phyloP scores from a whole-genome alignment of 2,797 vertebrate genomes.

The Sebastes kiyomatsui region DNA sequence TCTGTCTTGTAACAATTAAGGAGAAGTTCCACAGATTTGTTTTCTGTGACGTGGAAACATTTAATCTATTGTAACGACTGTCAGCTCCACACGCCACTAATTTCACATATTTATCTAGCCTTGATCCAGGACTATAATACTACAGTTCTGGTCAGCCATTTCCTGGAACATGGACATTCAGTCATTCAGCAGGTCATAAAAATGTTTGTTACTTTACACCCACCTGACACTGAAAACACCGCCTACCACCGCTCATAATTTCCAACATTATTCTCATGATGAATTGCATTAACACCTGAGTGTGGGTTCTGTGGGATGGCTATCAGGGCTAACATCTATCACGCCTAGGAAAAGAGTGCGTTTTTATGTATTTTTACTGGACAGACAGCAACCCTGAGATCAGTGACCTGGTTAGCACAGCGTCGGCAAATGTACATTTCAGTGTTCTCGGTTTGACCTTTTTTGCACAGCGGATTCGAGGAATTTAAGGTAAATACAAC shows the following conservation, averaged over 20 bases:
- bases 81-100: not conserved
- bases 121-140: not conserved
- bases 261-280: not conserved
- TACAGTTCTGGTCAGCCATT: not conserved
- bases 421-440: not conserved
- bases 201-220: not conserved
- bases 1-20: not conserved
- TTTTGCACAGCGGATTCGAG: not conserved
- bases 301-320: not conserved
- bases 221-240: not conserved
- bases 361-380: not conserved
- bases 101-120: not conserved
- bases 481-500: not conserved
- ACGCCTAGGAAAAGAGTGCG: not conserved
- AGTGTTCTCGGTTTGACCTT: not conserved
- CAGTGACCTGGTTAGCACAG: not conserved
- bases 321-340: not conserved
- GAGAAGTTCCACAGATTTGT: not conserved
- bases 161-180: not conserved
- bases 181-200: not conserved
- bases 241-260: not conserved
- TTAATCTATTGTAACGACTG: not conserved
- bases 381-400: conserved; percentile 8
- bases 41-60: not conserved
- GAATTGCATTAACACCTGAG: not conserved